These are phyloP conservation scores for Xylota segnis DNA, from an alignment of 2,888 invertebrate genomes.

Conservation along the genomic window DNA sequence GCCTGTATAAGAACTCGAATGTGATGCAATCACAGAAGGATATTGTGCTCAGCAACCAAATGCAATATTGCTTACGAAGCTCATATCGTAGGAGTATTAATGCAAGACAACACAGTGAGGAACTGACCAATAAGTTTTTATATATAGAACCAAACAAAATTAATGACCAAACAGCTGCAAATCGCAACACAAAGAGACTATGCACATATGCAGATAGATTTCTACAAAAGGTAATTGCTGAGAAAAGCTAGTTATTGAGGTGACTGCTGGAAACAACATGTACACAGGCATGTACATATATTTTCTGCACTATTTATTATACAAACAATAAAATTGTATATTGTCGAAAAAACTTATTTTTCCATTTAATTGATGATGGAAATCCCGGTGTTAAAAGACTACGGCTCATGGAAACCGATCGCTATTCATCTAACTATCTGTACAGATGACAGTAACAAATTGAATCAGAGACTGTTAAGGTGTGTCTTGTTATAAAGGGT, in stretches of 20 bases:
- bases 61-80: neutral
- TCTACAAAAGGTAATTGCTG: neutral
- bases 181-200: neutral
- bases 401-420: no score
- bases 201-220: neutral
- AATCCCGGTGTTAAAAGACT: no score
- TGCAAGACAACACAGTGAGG: neutral
- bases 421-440: no score
- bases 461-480: no score
- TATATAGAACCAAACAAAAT: neutral
- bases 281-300: no score
- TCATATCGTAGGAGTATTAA: neutral
- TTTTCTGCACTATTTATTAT: no score
- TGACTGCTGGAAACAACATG: neutral
- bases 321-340: no score
- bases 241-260: no score
- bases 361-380: no score
- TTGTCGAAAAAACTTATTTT: no score
- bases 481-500: no score
- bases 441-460: no score
- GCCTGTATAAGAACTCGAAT: neutral
- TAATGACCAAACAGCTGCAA: neutral
- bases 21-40: slow-evolving; percentile 48
- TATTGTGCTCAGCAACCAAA: slow-evolving; percentile 16
- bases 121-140: neutral